A percentile compares a stretch with the other conserved stretches of the same genome.
Evolutionary conservation across 2,113 vertebrate genomes (phyloP).

Genomic region (Megalops atlanticus): DNA sequence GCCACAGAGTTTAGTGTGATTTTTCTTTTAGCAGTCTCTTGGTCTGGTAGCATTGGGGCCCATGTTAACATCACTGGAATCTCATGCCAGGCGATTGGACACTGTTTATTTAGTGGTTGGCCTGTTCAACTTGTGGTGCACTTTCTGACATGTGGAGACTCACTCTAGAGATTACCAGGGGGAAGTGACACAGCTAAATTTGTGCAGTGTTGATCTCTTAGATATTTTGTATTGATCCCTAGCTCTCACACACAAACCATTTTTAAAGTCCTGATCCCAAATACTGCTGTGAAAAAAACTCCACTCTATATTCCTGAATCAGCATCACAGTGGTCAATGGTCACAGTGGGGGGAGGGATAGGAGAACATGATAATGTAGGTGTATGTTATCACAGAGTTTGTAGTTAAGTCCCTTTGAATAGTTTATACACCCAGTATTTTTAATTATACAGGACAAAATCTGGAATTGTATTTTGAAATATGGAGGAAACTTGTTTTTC

Average conservation of each 20-base stretch:
- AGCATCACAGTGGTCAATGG: not conserved
- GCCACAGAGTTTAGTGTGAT: constrained; percentile 25
- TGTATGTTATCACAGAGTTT: not conserved
- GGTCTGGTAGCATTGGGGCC: not conserved
- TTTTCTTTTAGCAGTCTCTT: constrained; percentile 1
- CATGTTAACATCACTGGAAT: constrained; percentile 16
- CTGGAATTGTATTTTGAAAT: no score
- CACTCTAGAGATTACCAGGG: not conserved
- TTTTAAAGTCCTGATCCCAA: not conserved
- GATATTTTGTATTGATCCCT: constrained; percentile 7
- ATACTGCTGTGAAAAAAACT: not conserved
- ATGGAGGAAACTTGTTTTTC: no score
- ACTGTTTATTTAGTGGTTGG: not conserved
- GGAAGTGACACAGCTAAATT: constrained; percentile 4
- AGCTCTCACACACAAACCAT: not conserved
- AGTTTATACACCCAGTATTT: no score
- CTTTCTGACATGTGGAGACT: constrained; percentile 3
- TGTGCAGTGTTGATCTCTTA: not conserved
- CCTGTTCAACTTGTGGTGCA: constrained; percentile 4
- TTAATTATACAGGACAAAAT: no score
- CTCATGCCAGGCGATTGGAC: not conserved
- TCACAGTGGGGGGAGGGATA: not conserved
- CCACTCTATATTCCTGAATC: not conserved
- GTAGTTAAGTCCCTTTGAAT: not conserved
- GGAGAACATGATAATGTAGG: not conserved